Conservation (phyloP, 2,113 vertebrate species). For the Lutjanus erythropterus region DNA sequence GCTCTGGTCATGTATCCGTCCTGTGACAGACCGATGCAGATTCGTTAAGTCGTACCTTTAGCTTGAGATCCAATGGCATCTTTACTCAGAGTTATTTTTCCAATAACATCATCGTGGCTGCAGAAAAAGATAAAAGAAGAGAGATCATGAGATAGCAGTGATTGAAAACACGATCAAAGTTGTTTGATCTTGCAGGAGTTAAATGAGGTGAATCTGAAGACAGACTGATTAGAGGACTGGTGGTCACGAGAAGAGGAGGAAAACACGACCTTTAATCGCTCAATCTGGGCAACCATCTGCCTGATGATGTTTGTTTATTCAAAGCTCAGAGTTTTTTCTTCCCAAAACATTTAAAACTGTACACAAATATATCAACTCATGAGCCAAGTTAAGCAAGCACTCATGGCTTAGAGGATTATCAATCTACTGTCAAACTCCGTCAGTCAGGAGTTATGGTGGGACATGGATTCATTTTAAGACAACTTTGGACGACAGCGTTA, state of each 20-base stretch:
- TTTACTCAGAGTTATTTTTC: slow-evolving; percentile 90
- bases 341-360: slow-evolving; percentile 46
- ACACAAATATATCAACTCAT: slow-evolving; percentile 41
- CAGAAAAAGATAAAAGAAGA: slow-evolving; percentile 21
- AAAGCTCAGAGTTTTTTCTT: slow-evolving; percentile 46
- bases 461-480: slow-evolving; percentile 21
- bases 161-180: neutral
- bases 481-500: slow-evolving; percentile 61
- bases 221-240: neutral
- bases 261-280: slow-evolving; percentile 54
- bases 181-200: slow-evolving; percentile 1
- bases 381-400: slow-evolving; percentile 52
- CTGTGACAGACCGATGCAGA: slow-evolving; percentile 9
- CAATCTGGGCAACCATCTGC: slow-evolving; percentile 53
- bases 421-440: slow-evolving; percentile 8
- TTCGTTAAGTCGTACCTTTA: slow-evolving; percentile 83
- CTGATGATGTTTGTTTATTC: slow-evolving; percentile 68
- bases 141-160: neutral
- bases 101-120: slow-evolving; percentile 93
- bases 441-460: slow-evolving; percentile 20
- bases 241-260: slow-evolving; percentile 24
- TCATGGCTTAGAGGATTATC: slow-evolving; percentile 5
- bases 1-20: slow-evolving; percentile 25
- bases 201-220: slow-evolving; percentile 1
- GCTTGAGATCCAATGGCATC: slow-evolving; percentile 87